Evolutionary conservation across 1,140 invertebrate genomes (phyloP).

Genomic region (Aethina tumida): DNA sequence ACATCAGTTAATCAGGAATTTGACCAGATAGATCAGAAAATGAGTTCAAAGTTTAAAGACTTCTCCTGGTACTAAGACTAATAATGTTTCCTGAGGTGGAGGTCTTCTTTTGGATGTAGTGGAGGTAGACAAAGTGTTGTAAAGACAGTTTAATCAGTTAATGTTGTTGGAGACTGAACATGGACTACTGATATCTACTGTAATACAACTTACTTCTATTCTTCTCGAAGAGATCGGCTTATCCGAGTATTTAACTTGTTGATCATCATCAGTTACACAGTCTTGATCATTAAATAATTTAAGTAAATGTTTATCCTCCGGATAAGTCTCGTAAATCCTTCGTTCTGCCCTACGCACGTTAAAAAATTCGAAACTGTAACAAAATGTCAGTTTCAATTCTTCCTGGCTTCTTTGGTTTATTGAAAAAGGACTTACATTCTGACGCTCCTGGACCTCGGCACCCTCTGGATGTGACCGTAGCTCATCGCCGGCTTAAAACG

Average conservation of each 20-base stretch:
- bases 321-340: conserved; percentile 35
- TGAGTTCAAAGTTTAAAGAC: too few species aligned
- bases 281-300: conserved; percentile 30
- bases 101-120: too few species aligned
- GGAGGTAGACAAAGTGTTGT: too few species aligned
- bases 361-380: conserved; percentile 40
- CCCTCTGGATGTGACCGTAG: conserved; percentile 33
- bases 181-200: too few species aligned
- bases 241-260: conserved; percentile 28
- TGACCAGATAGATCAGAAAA: too few species aligned
- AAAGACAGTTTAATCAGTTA: too few species aligned
- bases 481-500: conserved; percentile 41
- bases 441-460: conserved; percentile 28
- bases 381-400: conserved; percentile 3
- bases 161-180: too few species aligned
- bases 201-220: conserved; percentile 36
- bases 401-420: too few species aligned
- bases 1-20: too few species aligned
- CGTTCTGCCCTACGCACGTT: conserved; percentile 35
- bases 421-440: conserved; percentile 29
- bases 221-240: conserved; percentile 37
- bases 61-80: too few species aligned
- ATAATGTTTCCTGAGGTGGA: too few species aligned
- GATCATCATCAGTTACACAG: conserved; percentile 23
- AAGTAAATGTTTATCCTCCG: conserved; percentile 31